Percentiles rank a stretch among this genome's conserved stretches.
phyloP scores from a whole-genome alignment of 1,140 invertebrate species.

The Caerostris darwini region DNA sequence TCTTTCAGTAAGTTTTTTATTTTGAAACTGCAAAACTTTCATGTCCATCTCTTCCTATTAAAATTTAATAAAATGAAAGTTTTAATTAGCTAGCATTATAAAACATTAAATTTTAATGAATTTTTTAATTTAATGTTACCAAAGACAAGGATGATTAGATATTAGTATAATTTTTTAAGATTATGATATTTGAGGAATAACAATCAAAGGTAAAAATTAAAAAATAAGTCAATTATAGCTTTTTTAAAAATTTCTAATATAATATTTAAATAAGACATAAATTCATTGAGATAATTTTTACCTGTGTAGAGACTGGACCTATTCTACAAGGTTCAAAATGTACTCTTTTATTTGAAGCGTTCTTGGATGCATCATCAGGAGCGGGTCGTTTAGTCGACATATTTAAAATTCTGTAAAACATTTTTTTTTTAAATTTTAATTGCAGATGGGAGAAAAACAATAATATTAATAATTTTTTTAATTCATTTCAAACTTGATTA shows the following conservation, averaged over 20 bases:
- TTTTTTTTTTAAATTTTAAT: background rate
- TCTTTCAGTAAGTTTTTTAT: conserved; percentile 95
- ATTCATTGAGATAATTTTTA: conserved; percentile 62
- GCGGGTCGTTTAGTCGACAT: conserved; percentile 75
- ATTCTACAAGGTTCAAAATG: conserved; percentile 96
- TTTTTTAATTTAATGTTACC: too few relatives aligned
- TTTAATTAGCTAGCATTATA: background rate
- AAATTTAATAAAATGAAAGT: background rate
- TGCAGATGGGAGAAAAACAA: background rate
- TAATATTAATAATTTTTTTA: too few relatives aligned
- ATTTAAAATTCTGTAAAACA: background rate
- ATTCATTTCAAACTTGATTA: too few relatives aligned
- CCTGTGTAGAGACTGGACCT: conserved; percentile 93
- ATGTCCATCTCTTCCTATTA: conserved; percentile 96
- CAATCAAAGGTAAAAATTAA: too few relatives aligned
- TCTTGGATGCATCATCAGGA: conserved; percentile 78
- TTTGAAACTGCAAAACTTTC: conserved; percentile 97
- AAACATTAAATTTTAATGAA: background rate
- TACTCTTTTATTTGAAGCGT: conserved; percentile 88
- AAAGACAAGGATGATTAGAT: too few relatives aligned
- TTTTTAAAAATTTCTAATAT: too few relatives aligned
- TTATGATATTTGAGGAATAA: too few relatives aligned
- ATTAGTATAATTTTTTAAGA: too few relatives aligned
- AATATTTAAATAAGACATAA: background rate
- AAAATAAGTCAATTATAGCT: too few relatives aligned